phyloP scores from a whole-genome alignment of 2,888 invertebrate species.

The Leucoma salicis region DNA sequence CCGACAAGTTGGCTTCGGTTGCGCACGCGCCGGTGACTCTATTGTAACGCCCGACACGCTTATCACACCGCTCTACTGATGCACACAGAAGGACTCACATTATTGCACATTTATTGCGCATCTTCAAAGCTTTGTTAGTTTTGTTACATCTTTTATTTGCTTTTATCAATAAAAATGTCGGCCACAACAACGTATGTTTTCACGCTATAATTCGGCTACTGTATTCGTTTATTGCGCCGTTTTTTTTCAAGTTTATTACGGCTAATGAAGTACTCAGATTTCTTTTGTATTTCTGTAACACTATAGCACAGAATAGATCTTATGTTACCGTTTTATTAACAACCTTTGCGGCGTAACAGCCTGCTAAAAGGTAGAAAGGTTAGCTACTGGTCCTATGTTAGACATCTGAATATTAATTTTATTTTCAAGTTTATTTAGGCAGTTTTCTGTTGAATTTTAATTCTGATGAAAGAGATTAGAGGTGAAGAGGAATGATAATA shows the following conservation, averaged over 20 bases:
- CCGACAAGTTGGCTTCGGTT: slow-evolving; percentile 58
- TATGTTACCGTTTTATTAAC: no score
- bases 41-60: slow-evolving; percentile 72
- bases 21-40: slow-evolving; percentile 69
- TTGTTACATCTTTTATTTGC: slow-evolving; percentile 64
- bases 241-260: slow-evolving; percentile 22
- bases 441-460: no score
- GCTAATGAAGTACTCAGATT: slow-evolving; percentile 38
- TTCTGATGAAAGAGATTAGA: no score
- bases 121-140: slow-evolving; percentile 76
- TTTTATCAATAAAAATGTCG: slow-evolving; percentile 67
- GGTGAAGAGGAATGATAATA: no score
- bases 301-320: no score
- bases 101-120: slow-evolving; percentile 79
- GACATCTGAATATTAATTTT: no score
- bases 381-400: no score
- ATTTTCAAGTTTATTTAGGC: no score
- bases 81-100: slow-evolving; percentile 59
- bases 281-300: no score
- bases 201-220: slow-evolving; percentile 67
- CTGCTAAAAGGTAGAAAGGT: no score
- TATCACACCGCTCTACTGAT: slow-evolving; percentile 53
- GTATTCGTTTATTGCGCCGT: slow-evolving; percentile 53
- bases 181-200: slow-evolving; percentile 71
- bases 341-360: no score